Conservation (phyloP, 2,888 invertebrate species). For the Strigamia maritima region DNA sequence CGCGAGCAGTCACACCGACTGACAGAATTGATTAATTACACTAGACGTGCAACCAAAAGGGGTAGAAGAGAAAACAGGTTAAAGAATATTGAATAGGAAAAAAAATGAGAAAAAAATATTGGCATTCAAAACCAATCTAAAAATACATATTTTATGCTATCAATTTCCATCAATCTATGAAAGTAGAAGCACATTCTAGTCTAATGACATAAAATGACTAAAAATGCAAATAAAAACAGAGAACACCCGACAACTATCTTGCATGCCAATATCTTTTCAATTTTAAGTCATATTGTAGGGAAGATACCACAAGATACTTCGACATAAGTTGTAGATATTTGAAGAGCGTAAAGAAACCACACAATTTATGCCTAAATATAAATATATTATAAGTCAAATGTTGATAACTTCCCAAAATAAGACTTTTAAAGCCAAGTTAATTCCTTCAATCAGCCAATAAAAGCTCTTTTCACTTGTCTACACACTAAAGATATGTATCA, state of each 20-base stretch:
- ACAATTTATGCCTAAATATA: too few species aligned
- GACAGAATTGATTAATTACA: conserved; percentile 30
- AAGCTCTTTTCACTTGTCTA: not conserved
- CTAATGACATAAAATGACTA: too few species aligned
- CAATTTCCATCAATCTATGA: too few species aligned
- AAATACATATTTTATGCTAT: not conserved
- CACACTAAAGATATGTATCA: not conserved
- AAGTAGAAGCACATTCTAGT: too few species aligned
- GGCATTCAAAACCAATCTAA: conserved; percentile 8
- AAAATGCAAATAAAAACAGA: too few species aligned
- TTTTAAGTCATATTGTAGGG: too few species aligned
- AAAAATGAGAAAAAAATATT: not conserved
- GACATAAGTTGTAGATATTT: too few species aligned
- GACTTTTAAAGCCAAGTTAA: not conserved
- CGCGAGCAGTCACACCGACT: conserved; percentile 22
- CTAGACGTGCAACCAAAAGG: conserved; percentile 22
- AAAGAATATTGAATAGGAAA: not conserved
- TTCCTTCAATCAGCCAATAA: conserved; percentile 9
- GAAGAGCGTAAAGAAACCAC: too few species aligned
- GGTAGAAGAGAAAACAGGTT: conserved; percentile 25
- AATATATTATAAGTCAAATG: too few species aligned
- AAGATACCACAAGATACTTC: too few species aligned
- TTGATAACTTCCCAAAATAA: not conserved
- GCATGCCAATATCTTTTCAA: too few species aligned
- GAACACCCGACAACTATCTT: too few species aligned